A percentile compares a stretch with the other conserved stretches of the same genome.
phyloP scores from a whole-genome alignment of 1,140 invertebrate genomes.

The Riptortus pedestris region DNA sequence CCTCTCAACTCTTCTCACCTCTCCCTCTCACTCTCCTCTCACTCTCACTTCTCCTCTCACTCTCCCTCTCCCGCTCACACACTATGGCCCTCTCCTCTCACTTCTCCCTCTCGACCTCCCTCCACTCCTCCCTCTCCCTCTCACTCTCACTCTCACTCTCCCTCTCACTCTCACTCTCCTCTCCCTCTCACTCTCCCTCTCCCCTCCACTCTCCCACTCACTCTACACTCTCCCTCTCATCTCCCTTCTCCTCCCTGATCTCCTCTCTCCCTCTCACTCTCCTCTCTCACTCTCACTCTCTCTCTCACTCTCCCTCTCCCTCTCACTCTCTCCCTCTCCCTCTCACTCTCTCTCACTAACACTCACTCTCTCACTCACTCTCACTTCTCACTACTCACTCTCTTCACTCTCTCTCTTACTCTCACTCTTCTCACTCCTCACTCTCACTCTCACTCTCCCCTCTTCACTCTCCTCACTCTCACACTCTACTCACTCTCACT shows the following conservation, averaged over 20 bases:
- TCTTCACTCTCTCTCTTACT: neutral
- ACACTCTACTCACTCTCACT: neutral
- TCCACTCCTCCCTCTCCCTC: neutral
- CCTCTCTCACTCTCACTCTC: neutral
- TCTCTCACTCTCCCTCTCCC: neutral
- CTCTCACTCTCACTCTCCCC: neutral
- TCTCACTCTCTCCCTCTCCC: too few relatives aligned
- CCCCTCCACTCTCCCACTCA: neutral
- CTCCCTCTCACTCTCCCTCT: neutral
- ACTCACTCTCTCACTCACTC: too few relatives aligned
- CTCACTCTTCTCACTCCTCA: neutral
- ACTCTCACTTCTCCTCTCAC: neutral
- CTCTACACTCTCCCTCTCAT: neutral
- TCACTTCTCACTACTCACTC: neutral
- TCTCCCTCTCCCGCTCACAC: neutral
- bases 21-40: neutral
- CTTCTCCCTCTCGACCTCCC: too few relatives aligned
- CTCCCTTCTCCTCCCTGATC: too few relatives aligned
- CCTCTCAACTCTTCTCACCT: neutral
- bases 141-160: neutral
- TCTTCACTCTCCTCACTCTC: neutral
- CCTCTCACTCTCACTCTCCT: neutral
- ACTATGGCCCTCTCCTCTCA: neutral
- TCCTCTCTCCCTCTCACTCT: neutral
- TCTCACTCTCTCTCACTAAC: too few relatives aligned